phyloP scores from a whole-genome alignment of 2,797 vertebrate species.

The Eupleurogrammus muticus region DNA sequence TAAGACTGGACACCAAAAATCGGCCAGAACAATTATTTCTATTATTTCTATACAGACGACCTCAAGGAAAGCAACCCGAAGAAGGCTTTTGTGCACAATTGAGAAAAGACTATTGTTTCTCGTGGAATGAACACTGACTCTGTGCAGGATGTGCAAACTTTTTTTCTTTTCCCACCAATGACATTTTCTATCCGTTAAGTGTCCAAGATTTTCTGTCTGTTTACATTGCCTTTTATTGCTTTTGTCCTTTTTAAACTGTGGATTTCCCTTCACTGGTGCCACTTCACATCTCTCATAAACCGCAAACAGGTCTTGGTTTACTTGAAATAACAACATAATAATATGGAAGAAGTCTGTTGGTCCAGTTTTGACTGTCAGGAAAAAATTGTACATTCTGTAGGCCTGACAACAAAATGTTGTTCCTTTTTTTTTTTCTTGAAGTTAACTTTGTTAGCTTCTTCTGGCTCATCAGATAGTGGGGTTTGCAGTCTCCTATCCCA shows the following conservation, averaged over 20 bases:
- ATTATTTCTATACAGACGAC: slow-evolving; percentile 32
- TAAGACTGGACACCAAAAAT: not conserved
- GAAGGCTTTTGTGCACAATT: slow-evolving; percentile 30
- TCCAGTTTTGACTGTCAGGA: not conserved
- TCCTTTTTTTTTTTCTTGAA: not conserved
- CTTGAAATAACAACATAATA: not conserved
- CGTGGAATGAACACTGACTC: slow-evolving; percentile 8
- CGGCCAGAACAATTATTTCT: not conserved
- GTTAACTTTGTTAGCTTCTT: not conserved
- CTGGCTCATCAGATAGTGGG: not conserved
- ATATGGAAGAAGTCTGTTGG: not conserved
- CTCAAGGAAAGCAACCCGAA: slow-evolving; percentile 28
- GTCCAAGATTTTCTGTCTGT: not conserved
- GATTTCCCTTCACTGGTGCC: not conserved
- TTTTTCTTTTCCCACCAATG: slow-evolving; percentile 20
- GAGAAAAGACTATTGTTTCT: slow-evolving; percentile 41
- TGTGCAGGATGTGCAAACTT: slow-evolving; percentile 18
- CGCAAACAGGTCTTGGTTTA: not conserved
- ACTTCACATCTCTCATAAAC: not conserved
- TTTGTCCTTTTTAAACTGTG: not conserved
- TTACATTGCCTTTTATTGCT: not conserved
- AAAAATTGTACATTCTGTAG: not conserved
- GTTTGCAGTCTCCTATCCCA: not conserved
- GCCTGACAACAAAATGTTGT: not conserved
- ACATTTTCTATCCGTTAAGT: slow-evolving; percentile 2